Base-by-base conservation (phyloP, 2,888 invertebrate genomes). In the Apomyelois bistriatella region DNA sequence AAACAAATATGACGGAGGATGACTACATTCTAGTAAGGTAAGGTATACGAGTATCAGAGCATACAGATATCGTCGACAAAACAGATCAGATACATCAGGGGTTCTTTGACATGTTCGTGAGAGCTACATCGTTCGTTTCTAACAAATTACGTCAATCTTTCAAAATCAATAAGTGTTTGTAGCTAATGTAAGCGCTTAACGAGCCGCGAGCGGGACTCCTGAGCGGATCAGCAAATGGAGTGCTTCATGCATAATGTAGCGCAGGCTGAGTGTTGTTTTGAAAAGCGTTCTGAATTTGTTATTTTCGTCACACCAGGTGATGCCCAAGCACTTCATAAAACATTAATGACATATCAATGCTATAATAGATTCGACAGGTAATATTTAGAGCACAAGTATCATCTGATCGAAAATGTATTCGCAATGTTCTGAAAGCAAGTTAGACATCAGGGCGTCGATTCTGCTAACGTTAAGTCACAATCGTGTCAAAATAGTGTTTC, bases 181-280 rank as follows among this genome's bases (percentile, higher is more conserved):
- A 85, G 84, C 81, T 86, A 87, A 89, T 88, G 88, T 89, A 87
- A 80, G 85, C 85, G 86, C 85, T 85, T 89, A 89, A 89, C 88
- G 88, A 89, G 87, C 82, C 89, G 82, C 85, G 87, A 83, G 82
- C 80, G 82, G 84, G 83, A 80, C 83, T 85, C 78, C 77, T 86
- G 88, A 90, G 88, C 87, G 86, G 89, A 89, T 89, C 86, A 86
- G 81, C 87, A 89, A 88, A 89, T 89, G 89, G 89, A 90, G 89
- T 88, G 89, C 84, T 83, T 89, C 89, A 89, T 90, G 86, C 89
- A 90, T 90, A 87, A 90, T 90, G 90, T 86, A 90, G 82, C 79
- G 69, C 75, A 71, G 78, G 71, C 85, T 84, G 88, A 87, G 86
- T 86, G 89, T 87, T 89, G 90, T 89, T 89, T 88, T 87, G 85